These are phyloP conservation scores for Terebella lapidaria DNA, from an alignment of 2,888 invertebrate genomes.

Conservation along the genomic window DNA sequence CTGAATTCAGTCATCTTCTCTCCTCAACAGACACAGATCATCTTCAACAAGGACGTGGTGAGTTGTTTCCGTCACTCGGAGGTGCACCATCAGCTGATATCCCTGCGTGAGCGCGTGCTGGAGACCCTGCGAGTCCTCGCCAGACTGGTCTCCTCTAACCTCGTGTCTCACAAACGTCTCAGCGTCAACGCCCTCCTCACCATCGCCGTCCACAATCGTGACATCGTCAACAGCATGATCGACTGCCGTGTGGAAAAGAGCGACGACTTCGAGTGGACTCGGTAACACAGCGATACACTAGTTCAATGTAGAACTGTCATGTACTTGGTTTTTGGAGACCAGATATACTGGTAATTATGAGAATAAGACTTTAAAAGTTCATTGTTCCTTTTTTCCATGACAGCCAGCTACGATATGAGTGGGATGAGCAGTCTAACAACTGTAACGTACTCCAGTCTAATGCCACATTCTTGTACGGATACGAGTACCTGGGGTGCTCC, in stretches of 20 bases:
- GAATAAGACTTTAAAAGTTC: too few relatives aligned
- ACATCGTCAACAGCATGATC: conserved; percentile 44
- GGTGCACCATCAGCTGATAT: conserved; percentile 28
- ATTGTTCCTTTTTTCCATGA: too few relatives aligned
- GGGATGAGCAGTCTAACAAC: conserved; percentile 50
- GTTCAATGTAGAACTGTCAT: too few relatives aligned
- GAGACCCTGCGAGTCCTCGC: conserved; percentile 37
- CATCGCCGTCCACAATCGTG: conserved; percentile 50
- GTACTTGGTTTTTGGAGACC: too few relatives aligned
- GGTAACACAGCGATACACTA: too few relatives aligned
- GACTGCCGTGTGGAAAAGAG: conserved; percentile 34
- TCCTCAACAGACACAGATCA: conserved; percentile 49
- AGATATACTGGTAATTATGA: too few relatives aligned
- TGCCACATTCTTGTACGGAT: conserved; percentile 49
- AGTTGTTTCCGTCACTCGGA: conserved; percentile 32
- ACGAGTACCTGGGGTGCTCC: conserved; percentile 53
- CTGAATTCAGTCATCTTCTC: too few relatives aligned
- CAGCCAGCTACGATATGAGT: conserved; percentile 52
- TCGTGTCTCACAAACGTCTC: conserved; percentile 41
- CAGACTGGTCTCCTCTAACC: conserved; percentile 38
- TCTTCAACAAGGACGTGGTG: conserved; percentile 48
- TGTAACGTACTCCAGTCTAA: conserved; percentile 51
- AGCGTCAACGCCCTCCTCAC: conserved; percentile 51
- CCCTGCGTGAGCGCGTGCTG: conserved; percentile 36
- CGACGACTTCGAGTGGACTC: conserved; percentile 52